Evolutionary conservation across 2,888 invertebrate species (phyloP).

Genomic region (Notodonta ziczac): DNA sequence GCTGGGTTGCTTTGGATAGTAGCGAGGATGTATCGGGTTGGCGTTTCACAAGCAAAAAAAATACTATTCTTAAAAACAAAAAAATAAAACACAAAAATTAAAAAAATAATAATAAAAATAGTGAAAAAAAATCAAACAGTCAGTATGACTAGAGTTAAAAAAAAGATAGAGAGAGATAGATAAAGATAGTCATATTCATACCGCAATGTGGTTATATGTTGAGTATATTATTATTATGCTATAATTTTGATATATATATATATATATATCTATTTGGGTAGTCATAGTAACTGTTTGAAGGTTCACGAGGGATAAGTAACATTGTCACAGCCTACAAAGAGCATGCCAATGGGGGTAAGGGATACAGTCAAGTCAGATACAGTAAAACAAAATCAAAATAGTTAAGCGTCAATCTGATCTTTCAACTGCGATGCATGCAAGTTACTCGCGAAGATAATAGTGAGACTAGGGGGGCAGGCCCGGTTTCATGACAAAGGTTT

Average conservation of each 20-base stretch:
- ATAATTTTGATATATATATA: constrained; percentile 36
- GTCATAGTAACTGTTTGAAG: constrained; percentile 83
- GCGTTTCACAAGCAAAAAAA: constrained; percentile 81
- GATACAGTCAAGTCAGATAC: constrained; percentile 66
- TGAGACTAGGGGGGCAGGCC: constrained; percentile 51
- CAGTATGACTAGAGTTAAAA: constrained; percentile 81
- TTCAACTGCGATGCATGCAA: constrained; percentile 70
- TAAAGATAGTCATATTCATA: constrained; percentile 79
- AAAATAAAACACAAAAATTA: constrained; percentile 51
- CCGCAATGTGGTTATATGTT: constrained; percentile 75
- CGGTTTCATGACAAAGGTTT: constrained; percentile 69
- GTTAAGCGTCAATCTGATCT: constrained; percentile 76
- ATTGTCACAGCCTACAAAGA: constrained; percentile 79
- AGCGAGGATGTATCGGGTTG: constrained; percentile 79
- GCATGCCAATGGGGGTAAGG: constrained; percentile 75
- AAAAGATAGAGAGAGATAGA: constrained; percentile 73
- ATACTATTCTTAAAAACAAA: constrained; percentile 70
- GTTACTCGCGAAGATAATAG: constrained; percentile 59
- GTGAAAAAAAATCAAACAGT: constrained; percentile 80
- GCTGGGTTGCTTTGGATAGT: constrained; percentile 71
- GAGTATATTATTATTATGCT: constrained; percentile 49
- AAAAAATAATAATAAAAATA: constrained; percentile 44
- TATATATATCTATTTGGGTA: constrained; percentile 57
- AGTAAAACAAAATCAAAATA: constrained; percentile 46
- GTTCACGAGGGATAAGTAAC: constrained; percentile 79